Conservation (phyloP, 2,888 invertebrate species). For the Piscicola geometra region DNA sequence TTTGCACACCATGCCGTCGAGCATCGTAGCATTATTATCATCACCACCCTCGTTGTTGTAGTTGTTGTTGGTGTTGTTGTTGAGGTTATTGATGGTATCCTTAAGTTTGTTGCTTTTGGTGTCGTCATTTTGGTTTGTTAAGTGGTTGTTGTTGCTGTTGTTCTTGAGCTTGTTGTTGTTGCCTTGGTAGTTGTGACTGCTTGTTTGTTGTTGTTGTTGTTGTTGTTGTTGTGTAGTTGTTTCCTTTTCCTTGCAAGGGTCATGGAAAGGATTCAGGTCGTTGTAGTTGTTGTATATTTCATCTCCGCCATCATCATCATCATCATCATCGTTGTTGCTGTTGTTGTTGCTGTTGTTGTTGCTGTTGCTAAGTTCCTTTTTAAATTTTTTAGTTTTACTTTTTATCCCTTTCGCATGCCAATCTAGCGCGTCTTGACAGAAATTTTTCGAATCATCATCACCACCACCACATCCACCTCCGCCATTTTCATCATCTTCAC, state of each 20-base stretch:
- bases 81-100: no score
- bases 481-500: no score
- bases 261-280: background rate
- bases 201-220: background rate
- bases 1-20: slow-evolving; percentile 17
- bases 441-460: no score
- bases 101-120: background rate
- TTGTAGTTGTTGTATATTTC: background rate
- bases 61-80: no score
- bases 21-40: background rate
- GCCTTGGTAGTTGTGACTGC: background rate
- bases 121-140: background rate
- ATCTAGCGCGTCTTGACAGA: no score
- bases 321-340: slow-evolving; percentile 5
- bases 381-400: no score
- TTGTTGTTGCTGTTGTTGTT: background rate
- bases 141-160: background rate
- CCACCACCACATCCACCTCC: no score
- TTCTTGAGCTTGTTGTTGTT: background rate
- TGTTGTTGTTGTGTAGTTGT: background rate
- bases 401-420: no score
- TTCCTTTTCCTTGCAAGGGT: background rate
- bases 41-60: no score
- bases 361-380: background rate
- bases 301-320: background rate